Evolutionary conservation across 2,113 vertebrate species (phyloP).

Genomic region (Fulmarus glacialis): DNA sequence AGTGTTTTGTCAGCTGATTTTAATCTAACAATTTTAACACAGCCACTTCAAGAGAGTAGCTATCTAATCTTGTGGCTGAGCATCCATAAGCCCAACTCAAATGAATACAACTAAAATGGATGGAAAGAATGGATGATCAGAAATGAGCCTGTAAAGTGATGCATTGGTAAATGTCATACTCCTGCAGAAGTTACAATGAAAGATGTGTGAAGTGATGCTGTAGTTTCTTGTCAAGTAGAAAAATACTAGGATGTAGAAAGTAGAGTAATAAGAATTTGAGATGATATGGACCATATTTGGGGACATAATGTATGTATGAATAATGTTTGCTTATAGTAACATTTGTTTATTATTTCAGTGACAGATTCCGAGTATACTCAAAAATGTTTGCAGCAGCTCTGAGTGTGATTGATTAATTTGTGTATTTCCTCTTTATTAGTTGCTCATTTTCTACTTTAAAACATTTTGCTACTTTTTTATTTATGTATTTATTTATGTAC

Average conservation of each 20-base stretch:
- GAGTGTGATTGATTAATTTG: neutral
- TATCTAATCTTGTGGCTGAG: neutral
- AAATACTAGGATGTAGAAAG: neutral
- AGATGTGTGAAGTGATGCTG: neutral
- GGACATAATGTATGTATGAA: neutral
- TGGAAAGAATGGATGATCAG: neutral
- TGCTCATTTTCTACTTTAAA: neutral
- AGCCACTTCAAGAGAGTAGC: neutral
- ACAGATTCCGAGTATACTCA: neutral
- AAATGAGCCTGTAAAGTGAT: neutral
- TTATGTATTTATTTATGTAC: too few relatives aligned
- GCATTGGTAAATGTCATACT: neutral
- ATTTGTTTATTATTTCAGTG: neutral
- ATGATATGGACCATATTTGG: neutral
- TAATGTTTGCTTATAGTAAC: neutral
- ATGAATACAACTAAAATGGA: neutral
- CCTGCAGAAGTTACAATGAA: neutral
- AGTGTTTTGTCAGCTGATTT: neutral
- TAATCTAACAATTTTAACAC: neutral
- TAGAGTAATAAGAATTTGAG: neutral
- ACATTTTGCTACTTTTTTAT: neutral
- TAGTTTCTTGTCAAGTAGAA: neutral
- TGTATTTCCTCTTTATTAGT: neutral
- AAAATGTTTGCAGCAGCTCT: neutral
- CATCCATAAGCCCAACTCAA: neutral